Percentiles rank a stretch among this genome's conserved stretches.
Evolutionary conservation across 2,797 vertebrate species (phyloP).

Genomic region (Mus minutoides): DNA sequence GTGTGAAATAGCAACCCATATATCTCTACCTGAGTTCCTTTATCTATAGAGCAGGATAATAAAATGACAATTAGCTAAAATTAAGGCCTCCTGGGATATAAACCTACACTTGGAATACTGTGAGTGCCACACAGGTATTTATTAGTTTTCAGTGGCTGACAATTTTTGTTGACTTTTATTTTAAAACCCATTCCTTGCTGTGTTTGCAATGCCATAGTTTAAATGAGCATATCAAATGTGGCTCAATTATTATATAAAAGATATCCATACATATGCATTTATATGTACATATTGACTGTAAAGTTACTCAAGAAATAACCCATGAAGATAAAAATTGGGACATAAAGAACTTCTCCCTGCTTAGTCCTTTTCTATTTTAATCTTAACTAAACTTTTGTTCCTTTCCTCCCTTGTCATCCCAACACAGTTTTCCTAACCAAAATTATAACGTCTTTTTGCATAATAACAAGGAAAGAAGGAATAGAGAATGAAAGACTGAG

Average conservation of each 20-base stretch:
- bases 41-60: neutral
- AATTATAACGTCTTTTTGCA: slow-evolving; percentile 67
- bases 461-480: slow-evolving; percentile 66
- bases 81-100: neutral
- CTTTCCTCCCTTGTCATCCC: slow-evolving; percentile 13
- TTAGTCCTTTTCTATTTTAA: slow-evolving; percentile 51
- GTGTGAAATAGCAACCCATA: neutral
- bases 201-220: neutral
- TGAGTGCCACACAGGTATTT: neutral
- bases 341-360: neutral
- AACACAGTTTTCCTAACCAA: slow-evolving; percentile 38
- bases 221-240: neutral
- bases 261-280: neutral
- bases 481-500: slow-evolving; percentile 62
- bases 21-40: neutral
- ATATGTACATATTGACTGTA: neutral
- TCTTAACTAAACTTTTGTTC: slow-evolving; percentile 46
- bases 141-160: neutral
- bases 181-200: neutral
- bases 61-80: no score
- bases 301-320: neutral
- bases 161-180: neutral
- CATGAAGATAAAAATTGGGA: neutral
- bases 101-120: neutral
- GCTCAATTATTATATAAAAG: slow-evolving; percentile 22